These are phyloP conservation scores for Colinus virginianus DNA, from an alignment of 2,113 vertebrate genomes.

Conservation along the genomic window DNA sequence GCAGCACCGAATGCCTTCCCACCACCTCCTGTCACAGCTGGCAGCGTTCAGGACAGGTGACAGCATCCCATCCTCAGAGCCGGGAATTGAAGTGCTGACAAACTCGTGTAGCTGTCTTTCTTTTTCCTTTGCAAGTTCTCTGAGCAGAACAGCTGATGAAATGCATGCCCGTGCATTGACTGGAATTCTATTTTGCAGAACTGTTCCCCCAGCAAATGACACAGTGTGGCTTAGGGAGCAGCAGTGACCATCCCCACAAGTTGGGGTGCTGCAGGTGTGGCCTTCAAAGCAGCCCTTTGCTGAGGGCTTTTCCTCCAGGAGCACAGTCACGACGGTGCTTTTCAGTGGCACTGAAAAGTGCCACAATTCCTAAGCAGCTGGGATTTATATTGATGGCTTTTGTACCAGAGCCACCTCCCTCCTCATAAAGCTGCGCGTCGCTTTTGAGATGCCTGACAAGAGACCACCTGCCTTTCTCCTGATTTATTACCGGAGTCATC, in stretches of 20 bases:
- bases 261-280: not conserved
- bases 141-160: not conserved
- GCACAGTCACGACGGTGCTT: not conserved
- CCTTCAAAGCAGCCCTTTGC: not conserved
- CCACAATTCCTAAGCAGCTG: not conserved
- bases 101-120: not conserved
- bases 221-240: not conserved
- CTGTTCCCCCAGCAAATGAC: not conserved
- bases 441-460: conserved; percentile 22
- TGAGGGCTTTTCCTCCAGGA: not conserved
- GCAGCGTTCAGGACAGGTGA: not conserved
- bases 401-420: not conserved
- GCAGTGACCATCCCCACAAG: not conserved
- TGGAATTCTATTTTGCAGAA: not conserved
- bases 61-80: not conserved
- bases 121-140: not conserved
- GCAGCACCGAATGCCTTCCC: conserved; percentile 2
- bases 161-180: not conserved
- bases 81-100: not conserved
- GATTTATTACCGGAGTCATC: conserved; percentile 51
- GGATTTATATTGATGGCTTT: not conserved
- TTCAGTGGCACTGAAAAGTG: not conserved
- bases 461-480: conserved; percentile 43
- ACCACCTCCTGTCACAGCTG: not conserved
- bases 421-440: conserved; percentile 2